phyloP scores from a whole-genome alignment of 2,113 vertebrate species.

The Pagrus major region DNA sequence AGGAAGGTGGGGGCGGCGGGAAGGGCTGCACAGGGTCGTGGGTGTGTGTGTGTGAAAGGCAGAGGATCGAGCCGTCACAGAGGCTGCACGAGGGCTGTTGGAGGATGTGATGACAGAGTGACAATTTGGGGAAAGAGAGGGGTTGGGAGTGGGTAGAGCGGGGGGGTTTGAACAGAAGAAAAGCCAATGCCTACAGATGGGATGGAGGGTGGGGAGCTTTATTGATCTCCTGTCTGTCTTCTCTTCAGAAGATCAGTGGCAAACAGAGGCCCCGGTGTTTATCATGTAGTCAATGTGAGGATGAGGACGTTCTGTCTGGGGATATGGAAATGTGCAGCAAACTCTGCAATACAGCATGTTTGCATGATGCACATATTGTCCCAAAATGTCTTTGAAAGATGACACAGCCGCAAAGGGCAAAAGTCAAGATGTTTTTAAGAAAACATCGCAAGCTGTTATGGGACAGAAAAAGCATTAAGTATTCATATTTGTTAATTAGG shows the following conservation, averaged over 20 bases:
- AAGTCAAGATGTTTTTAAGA: conserved; percentile 44
- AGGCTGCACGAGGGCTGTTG: conserved; percentile 33
- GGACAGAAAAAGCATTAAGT: conserved; percentile 15
- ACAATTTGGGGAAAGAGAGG: conserved; percentile 46
- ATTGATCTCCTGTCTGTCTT: conserved; percentile 76
- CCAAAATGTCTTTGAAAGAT: conserved; percentile 42
- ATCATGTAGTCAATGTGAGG: conserved; percentile 70
- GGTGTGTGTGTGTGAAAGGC: conserved; percentile 40
- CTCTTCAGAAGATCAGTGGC: conserved; percentile 72
- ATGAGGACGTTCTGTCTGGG: conserved; percentile 60
- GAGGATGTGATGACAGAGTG: conserved; percentile 55
- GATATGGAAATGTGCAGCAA: conserved; percentile 68
- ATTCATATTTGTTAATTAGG: conserved; percentile 61
- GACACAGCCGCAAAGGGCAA: conserved; percentile 28
- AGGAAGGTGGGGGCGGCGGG: conserved; percentile 45
- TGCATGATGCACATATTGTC: conserved; percentile 46
- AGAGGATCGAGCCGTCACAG: conserved; percentile 36
- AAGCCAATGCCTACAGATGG: conserved; percentile 70
- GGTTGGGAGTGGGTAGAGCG: conserved; percentile 8
- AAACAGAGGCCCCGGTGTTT: conserved; percentile 71
- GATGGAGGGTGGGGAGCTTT: conserved; percentile 59
- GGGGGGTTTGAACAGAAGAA: conserved; percentile 45
- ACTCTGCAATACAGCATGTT: conserved; percentile 47
- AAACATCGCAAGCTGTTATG: conserved; percentile 3
- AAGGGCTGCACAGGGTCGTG: conserved; percentile 33